Evolutionary conservation across 2,888 invertebrate genomes (phyloP), one percentile per base, ranked within the genome.

Genomic region (Camptogramma bilineatum): DNA sequence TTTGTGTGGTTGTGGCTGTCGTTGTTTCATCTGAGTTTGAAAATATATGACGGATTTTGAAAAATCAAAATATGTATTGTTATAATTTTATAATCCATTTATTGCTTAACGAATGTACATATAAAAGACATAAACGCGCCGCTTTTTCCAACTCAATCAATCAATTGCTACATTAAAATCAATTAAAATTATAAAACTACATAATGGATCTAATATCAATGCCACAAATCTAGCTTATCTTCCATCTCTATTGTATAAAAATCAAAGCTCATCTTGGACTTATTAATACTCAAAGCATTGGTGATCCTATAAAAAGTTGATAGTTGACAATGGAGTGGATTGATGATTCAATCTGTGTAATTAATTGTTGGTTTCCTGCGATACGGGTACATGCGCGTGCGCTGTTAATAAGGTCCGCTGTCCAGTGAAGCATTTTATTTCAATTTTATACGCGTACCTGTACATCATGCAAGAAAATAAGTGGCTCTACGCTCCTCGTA

Each of bases 301-400:
- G 75, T 77, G 51, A 71, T 72, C 66, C 62, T 66, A 76, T 75
- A 78, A 80, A 80, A 81, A 77, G 69, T 57, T 73, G 74, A 76
- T 77, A 72, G 74, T 74, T 73, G 75, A 86, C 86, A 88, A 88
- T 87, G 70, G 82, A 70, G 68, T 73, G 74, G 82, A 88, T 85
- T 78, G 82, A 80, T 73, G 77, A 80, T 82, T 83, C 85, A 87
- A 88, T 89, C 88, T 81, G 78, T 78, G 82, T 81, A 77, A 85
- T 87, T 86, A 88, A 85, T 87, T 82, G 81, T 79, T 72, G 68
- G 76, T 80, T 85, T 85, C 84, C 80, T 83, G 77, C 73, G 64
- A 79, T 83, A 74, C 76, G 79, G 73, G 77, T 60, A 71, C 87
- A 86, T 85, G 83, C 78, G 79, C 79, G 68, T 58, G 75, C 80